Base-by-base conservation (phyloP, 2,888 invertebrate genomes). In the Nomada fabriciana region DNA sequence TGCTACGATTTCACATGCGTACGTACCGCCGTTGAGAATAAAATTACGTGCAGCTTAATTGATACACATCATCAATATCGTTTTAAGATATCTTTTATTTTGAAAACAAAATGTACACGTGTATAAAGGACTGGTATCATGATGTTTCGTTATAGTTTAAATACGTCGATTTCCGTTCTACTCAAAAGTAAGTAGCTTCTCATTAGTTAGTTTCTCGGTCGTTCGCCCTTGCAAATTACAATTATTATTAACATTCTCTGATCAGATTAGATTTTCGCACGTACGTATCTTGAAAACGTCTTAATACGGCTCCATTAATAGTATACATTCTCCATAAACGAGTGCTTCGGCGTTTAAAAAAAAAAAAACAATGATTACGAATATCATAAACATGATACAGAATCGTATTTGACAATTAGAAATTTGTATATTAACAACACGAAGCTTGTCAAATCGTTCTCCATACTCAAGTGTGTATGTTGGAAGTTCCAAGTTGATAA, bases 401-500 rank as follows among this genome's bases (percentile, higher is more conserved):
- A 23, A 67, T 36, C 50, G 59, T 59, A 43, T 53, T 15, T 42
- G 42, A 53, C 53, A 36, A 25, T 42, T 68, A 55, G n/a, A 25
- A 18, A 55, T 64, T 64, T 42, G 23, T 13, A 29, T 36, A 10
- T 7, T 52, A 52, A 70, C 29, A 36, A 29, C 57, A 53, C 47
- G 43, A 70, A 79, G 42, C 53, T 47, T 18, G 50, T 57, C 25
- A 50, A 63, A 50, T 63, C 36, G 20, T n/a, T 61, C 13, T 53
- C 36, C 11, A 15, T 55, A 15, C 50, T 63, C 47, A 43, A 9
- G 42, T 67, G 42, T n/a, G 36, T 13, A 36, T 36, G 36, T 36
- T 36, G 70, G 69, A 55, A 67, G 60, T 76, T 65, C 47, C 64
- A 53, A 25, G 57, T 57, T 68, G 36, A 50, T 13, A 23, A 18